These are phyloP conservation scores for Hemiprocne comata DNA, from an alignment of 2,113 vertebrate genomes.

Conservation along the genomic window DNA sequence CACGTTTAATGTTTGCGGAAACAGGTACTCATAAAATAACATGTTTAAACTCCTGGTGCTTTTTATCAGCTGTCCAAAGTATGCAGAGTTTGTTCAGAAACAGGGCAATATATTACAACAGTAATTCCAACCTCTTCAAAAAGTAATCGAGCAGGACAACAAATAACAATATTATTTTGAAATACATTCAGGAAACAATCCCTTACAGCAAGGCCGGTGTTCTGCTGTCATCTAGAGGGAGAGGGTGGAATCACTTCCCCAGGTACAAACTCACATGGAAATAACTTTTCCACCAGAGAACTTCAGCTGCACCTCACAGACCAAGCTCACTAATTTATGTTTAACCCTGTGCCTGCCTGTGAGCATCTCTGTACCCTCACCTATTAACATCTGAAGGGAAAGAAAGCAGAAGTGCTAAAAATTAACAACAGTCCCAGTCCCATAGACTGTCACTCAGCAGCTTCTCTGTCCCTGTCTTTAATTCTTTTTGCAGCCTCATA, in stretches of 20 bases:
- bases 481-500: neutral
- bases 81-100: neutral
- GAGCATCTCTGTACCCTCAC: neutral
- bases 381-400: neutral
- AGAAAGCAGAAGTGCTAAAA: neutral
- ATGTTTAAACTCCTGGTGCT: neutral
- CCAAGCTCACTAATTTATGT: neutral
- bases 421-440: neutral
- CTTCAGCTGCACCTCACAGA: neutral
- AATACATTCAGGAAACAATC: neutral
- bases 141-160: neutral
- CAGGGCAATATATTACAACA: neutral
- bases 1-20: accelerated
- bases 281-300: neutral
- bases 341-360: neutral
- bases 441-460: neutral
- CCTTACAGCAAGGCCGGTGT: neutral
- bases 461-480: neutral
- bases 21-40: neutral
- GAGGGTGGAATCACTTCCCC: neutral
- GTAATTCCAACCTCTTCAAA: neutral
- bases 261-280: neutral
- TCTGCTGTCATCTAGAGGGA: conserved; percentile 64
- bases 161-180: neutral
- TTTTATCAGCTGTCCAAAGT: neutral